phyloP scores from a whole-genome alignment of 1,140 invertebrate species.

The Sycophila sp. region DNA sequence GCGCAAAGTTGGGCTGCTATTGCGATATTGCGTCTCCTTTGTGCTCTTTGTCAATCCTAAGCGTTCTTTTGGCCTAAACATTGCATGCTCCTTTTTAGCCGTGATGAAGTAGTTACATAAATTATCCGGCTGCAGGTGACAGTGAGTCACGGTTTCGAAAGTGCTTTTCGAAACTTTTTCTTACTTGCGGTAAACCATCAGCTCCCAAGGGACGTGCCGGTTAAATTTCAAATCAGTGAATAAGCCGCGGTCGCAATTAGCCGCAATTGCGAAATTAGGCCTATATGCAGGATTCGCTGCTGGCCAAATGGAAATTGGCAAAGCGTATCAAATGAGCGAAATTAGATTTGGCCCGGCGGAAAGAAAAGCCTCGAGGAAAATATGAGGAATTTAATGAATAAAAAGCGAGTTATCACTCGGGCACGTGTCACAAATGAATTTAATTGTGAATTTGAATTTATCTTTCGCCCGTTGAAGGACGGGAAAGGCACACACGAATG shows the following conservation, averaged over 20 bases:
- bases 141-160: neutral
- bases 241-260: no score
- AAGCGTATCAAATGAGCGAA: neutral
- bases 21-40: no score
- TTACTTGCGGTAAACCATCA: neutral
- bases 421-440: neutral
- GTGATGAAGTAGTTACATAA: no score
- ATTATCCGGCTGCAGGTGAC: constrained; percentile 1
- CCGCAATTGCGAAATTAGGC: no score
- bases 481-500: neutral
- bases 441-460: constrained; percentile 1
- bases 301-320: no score
- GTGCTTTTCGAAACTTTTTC: constrained; percentile 7
- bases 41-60: no score
- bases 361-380: neutral
- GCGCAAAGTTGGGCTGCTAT: no score
- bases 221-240: no score
- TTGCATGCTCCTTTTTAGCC: no score
- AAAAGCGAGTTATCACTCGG: neutral
- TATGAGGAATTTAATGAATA: neutral
- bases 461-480: neutral
- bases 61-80: no score
- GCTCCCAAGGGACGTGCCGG: neutral
- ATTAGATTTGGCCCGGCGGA: neutral
- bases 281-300: no score